Evolutionary conservation across 2,888 invertebrate genomes (phyloP), one percentile per base, ranked within the genome.

Genomic region (Mechanitis messenoides): DNA sequence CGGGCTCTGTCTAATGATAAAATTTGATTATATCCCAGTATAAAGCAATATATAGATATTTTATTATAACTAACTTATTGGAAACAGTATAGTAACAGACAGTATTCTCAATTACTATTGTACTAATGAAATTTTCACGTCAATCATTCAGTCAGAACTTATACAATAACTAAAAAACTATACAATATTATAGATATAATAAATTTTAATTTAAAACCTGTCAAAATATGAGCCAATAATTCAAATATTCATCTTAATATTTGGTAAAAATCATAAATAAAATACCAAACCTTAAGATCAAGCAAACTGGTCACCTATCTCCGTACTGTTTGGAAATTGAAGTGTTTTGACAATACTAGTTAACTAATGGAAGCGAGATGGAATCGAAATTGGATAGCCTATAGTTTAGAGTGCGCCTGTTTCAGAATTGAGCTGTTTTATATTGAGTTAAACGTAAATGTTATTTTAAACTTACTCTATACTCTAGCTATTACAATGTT

Each of bases 281-380:
- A 35, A 35, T 35, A 35, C 50, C 50, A 7, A 1, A 31, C 58
- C 68, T 68, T 60, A 71, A 83, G 56, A 72, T 86, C 68, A 70
- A 70, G 67, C 70, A 67, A 66, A 67, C 69, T 85, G 84, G 87
- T 59, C 74, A 66, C 68, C 68, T 71, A 71, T 69, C 72, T 84
- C 81, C 77, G 78, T 80, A 81, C 80, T 80, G 85, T 85, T 87
- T 85, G 81, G 74, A 77, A 78, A 72, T 78, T 81, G 75, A 79
- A 85, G 83, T 86, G 81, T 83, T 89, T 88, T 85, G 88, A 87
- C 88, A 88, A 85, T 87, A 77, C 73, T 75, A 81, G 86, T 85
- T 86, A 84, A 81, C 81, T 89, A 88, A 88, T 89, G 88, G 84
- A 82, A 80, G 77, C 56, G 63, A 59, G 59, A 59, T 61, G 60